phyloP scores from a whole-genome alignment of 2,888 invertebrate species.

The Drosophila ezoana region DNA sequence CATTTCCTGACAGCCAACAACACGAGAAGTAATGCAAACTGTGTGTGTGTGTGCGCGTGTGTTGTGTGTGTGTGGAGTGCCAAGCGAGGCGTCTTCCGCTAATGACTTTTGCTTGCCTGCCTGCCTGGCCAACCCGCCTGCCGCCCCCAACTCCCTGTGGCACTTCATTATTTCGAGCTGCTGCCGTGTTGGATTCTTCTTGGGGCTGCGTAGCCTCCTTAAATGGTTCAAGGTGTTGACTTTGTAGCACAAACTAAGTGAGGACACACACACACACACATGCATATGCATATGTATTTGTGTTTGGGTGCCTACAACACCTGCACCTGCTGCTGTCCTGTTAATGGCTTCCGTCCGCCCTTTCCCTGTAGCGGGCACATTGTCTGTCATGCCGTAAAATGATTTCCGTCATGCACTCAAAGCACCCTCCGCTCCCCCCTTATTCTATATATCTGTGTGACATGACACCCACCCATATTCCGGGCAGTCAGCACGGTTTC shows the following conservation, averaged over 20 bases:
- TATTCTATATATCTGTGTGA: not conserved
- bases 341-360: conserved; percentile 61
- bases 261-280: conserved; percentile 4
- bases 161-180: conserved; percentile 78
- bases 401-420: conserved; percentile 64
- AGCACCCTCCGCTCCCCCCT: not conserved
- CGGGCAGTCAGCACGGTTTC: not conserved
- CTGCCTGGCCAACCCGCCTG: not conserved
- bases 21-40: conserved; percentile 17
- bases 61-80: conserved; percentile 40
- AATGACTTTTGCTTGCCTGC: conserved; percentile 70
- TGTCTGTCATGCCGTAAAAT: conserved; percentile 78
- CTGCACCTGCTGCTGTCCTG: conserved; percentile 48
- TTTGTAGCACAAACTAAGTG: conserved; percentile 65
- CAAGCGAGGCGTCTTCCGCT: conserved; percentile 62
- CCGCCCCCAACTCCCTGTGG: conserved; percentile 32
- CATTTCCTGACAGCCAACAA: conserved; percentile 67
- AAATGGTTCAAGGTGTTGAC: conserved; percentile 79
- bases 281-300: not conserved
- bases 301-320: conserved; percentile 11
- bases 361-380: conserved; percentile 51
- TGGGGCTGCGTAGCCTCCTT: conserved; percentile 39
- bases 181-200: conserved; percentile 55
- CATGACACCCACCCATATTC: conserved; percentile 19
- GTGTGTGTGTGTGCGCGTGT: conserved; percentile 9